Conservation (phyloP, 2,113 vertebrate genomes). For the Mixornis gularis region DNA sequence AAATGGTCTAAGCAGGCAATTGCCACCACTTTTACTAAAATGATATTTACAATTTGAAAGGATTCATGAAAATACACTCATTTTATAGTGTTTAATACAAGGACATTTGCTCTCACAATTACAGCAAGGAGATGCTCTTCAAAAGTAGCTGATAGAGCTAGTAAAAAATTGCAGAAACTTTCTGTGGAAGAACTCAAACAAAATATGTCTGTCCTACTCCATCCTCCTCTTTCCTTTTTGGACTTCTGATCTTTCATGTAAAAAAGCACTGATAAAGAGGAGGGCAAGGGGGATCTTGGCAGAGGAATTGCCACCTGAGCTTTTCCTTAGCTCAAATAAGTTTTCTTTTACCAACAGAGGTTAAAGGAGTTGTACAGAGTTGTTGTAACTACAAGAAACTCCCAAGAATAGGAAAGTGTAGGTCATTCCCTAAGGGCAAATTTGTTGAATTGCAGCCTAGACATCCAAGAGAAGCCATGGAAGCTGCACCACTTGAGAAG, state of each 20-base stretch:
- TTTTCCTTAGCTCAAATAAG: not conserved
- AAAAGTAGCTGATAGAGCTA: not conserved
- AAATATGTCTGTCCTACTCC: not conserved
- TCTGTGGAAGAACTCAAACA: not conserved
- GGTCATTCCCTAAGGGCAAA: not conserved
- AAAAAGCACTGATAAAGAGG: not conserved
- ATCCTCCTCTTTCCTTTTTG: not conserved
- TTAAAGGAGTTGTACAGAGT: slow-evolving; percentile 10
- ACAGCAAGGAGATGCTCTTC: not conserved
- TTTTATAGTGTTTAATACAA: not conserved
- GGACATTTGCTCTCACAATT: not conserved
- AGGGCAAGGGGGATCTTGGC: slow-evolving; percentile 2
- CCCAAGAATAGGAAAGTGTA: slow-evolving; percentile 25
- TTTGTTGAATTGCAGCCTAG: slow-evolving; percentile 47
- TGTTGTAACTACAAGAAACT: slow-evolving; percentile 41
- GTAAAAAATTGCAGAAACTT: not conserved
- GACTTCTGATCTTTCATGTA: not conserved
- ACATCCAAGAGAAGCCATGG: slow-evolving; percentile 34
- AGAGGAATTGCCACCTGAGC: not conserved
- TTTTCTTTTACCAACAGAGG: slow-evolving; percentile 16
- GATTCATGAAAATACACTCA: not conserved
- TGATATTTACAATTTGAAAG: not conserved
- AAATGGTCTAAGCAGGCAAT: not conserved
- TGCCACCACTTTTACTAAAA: not conserved
- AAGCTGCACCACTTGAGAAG: slow-evolving; percentile 7